Conservation (phyloP, 2,113 vertebrate genomes). For the Syrmaticus mikado region DNA sequence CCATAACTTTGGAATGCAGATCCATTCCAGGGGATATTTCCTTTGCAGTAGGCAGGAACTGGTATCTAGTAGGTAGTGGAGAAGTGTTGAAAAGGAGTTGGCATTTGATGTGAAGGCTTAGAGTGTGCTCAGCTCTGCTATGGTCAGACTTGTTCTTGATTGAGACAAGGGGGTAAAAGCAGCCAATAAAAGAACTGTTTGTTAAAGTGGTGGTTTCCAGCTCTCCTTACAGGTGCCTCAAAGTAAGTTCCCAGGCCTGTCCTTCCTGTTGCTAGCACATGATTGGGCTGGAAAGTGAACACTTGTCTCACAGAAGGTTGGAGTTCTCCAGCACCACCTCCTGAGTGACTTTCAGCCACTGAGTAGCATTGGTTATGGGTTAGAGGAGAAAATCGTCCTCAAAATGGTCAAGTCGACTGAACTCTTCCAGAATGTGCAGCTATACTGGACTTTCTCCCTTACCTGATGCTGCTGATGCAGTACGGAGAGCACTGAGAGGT, state of each 20-base stretch:
- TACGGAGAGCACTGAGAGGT: accelerated
- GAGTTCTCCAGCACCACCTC: neutral
- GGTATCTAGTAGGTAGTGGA: neutral
- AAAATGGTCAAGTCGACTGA: neutral
- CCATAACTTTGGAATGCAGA: neutral
- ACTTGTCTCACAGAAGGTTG: neutral
- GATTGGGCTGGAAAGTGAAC: neutral
- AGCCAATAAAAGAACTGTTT: neutral
- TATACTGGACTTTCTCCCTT: neutral
- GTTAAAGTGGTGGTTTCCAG: neutral
- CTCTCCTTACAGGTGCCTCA: neutral
- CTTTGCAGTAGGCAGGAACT: neutral
- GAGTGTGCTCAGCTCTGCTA: neutral
- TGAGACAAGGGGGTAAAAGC: neutral
- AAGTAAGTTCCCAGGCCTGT: neutral
- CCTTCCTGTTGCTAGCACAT: neutral
- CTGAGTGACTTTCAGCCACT: neutral
- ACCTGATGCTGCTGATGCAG: neutral
- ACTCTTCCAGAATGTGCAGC: neutral
- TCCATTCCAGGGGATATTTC: neutral
- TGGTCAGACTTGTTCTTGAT: neutral
- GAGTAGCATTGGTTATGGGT: neutral
- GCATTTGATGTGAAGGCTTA: neutral
- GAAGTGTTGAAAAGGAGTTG: slow-evolving; percentile 2
- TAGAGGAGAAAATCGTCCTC: neutral